Conservation (phyloP, 2,113 vertebrate species). For the Ancistrus triradiatus region DNA sequence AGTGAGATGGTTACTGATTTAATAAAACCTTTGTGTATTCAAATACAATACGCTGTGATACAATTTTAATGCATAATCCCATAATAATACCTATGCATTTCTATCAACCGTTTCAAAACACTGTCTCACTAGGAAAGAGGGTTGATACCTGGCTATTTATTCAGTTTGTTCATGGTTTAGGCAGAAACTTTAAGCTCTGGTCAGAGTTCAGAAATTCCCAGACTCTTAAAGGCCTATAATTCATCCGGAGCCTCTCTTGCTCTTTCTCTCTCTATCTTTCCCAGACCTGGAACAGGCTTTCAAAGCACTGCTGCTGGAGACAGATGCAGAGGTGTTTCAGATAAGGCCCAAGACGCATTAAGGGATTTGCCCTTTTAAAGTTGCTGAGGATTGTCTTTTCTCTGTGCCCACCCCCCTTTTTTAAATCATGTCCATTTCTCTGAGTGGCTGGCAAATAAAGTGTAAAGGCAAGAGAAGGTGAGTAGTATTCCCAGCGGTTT, state of each 20-base stretch:
- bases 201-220: slow-evolving; percentile 73
- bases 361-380: slow-evolving; percentile 75
- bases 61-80: neutral
- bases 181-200: slow-evolving; percentile 67
- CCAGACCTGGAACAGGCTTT: slow-evolving; percentile 58
- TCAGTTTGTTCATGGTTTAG: slow-evolving; percentile 52
- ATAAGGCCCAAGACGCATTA: slow-evolving; percentile 79
- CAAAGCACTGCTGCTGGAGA: slow-evolving; percentile 73
- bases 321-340: slow-evolving; percentile 79
- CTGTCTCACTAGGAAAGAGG: neutral
- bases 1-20: too few species aligned
- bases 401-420: slow-evolving; percentile 50
- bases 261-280: slow-evolving; percentile 54
- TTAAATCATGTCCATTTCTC: slow-evolving; percentile 53
- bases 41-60: too few species aligned
- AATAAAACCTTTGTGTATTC: too few species aligned
- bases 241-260: slow-evolving; percentile 57
- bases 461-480: slow-evolving; percentile 53
- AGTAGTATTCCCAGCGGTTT: slow-evolving; percentile 59
- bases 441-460: slow-evolving; percentile 63
- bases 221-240: slow-evolving; percentile 76
- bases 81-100: neutral
- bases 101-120: neutral
- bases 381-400: slow-evolving; percentile 49
- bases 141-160: slow-evolving; percentile 38